Percentiles rank a stretch among this genome's conserved stretches.
Conservation (phyloP, 2,113 vertebrate genomes). For the Corythornis vintsioides region DNA sequence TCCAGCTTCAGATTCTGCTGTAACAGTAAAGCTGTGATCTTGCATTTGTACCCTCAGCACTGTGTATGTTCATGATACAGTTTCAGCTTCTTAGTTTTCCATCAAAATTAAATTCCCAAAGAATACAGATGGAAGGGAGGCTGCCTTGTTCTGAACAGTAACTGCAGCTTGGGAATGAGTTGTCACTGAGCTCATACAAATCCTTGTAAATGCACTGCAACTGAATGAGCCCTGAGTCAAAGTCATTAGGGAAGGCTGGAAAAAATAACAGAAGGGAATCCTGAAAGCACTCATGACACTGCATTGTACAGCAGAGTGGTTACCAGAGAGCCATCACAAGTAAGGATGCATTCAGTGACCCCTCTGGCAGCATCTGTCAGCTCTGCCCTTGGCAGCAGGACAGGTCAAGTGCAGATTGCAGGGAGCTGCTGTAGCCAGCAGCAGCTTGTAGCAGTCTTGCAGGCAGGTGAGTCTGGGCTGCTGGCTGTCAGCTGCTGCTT, state of each 20-base stretch:
- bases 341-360: background rate
- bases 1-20: background rate
- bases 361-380: background rate
- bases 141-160: background rate
- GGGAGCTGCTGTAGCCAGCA: background rate
- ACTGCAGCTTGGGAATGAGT: background rate
- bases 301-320: background rate
- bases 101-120: background rate
- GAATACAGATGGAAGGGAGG: background rate
- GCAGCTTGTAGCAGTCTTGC: background rate
- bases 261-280: background rate
- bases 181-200: background rate
- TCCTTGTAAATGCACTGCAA: background rate
- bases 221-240: background rate
- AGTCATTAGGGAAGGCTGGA: background rate
- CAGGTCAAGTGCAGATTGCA: background rate
- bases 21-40: background rate
- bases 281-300: background rate
- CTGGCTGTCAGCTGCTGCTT: background rate
- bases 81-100: background rate
- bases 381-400: background rate
- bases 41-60: background rate
- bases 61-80: slow-evolving; percentile 4
- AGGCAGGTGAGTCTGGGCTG: background rate
- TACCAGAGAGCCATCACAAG: background rate